Conservation (phyloP, 2,888 invertebrate species). For the Pheosia tremula region DNA sequence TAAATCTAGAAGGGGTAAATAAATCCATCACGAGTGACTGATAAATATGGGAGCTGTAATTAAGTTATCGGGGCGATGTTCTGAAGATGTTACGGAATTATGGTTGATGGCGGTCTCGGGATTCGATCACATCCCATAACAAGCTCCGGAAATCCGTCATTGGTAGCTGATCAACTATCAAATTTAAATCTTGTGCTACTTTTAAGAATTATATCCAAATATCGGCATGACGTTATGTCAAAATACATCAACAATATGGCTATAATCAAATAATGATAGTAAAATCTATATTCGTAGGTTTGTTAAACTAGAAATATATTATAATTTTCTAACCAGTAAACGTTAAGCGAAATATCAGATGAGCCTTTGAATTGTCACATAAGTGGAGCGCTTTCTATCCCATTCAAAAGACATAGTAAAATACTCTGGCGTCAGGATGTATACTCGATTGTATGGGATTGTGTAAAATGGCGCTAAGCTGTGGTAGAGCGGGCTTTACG, state of each 20-base stretch:
- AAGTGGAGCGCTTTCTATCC: neutral
- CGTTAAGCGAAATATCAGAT: neutral
- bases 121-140: slow-evolving; percentile 2
- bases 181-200: no score
- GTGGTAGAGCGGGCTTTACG: neutral
- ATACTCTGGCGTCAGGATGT: neutral
- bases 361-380: slow-evolving; percentile 2
- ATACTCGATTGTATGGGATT: slow-evolving; percentile 1
- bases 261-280: no score
- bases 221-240: no score
- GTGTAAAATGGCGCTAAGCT: slow-evolving; percentile 4
- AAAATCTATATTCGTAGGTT: no score
- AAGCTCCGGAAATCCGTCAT: neutral
- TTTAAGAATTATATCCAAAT: no score
- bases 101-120: neutral
- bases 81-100: neutral
- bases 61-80: neutral
- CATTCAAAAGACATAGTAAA: neutral
- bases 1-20: neutral
- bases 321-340: neutral
- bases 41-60: slow-evolving; percentile 1
- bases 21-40: neutral
- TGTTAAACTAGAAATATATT: no score
- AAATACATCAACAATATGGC: no score
- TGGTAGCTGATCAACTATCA: neutral